Conservation (phyloP, 2,888 invertebrate species). For the Lamproptera curius region DNA sequence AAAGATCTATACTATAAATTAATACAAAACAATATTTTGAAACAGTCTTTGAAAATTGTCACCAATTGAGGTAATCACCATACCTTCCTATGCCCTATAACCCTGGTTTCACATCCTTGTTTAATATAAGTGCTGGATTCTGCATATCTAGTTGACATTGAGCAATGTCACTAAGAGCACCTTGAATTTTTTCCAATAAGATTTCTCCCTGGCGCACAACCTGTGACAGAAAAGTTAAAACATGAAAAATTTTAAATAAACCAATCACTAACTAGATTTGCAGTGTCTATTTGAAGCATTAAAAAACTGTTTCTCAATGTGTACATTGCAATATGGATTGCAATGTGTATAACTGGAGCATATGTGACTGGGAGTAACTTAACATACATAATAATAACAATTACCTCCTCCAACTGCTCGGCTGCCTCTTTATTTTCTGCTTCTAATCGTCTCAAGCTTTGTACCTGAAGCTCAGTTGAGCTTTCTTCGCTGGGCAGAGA, state of each 20-base stretch:
- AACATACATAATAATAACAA: no score
- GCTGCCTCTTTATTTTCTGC: slow-evolving; percentile 96
- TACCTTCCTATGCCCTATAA: slow-evolving; percentile 50
- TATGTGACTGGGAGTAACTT: no score
- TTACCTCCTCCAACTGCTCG: slow-evolving; percentile 85
- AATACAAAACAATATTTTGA: no score
- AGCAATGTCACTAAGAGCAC: slow-evolving; percentile 94
- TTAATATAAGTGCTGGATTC: slow-evolving; percentile 76
- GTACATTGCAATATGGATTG: no score
- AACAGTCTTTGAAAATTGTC: slow-evolving; percentile 21
- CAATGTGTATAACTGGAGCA: no score
- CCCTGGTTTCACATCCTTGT: slow-evolving; percentile 60
- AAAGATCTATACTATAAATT: no score
- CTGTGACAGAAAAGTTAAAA: slow-evolving; percentile 44
- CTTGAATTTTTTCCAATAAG: slow-evolving; percentile 91
- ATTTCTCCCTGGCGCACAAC: slow-evolving; percentile 92
- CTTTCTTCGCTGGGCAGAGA: slow-evolving; percentile 97
- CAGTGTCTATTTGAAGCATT: no score
- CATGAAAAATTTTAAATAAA: no score
- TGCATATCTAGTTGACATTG: slow-evolving; percentile 95
- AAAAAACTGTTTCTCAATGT: no score
- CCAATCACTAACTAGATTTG: no score
- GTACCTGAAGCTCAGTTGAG: slow-evolving; percentile 94
- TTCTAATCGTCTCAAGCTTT: slow-evolving; percentile 88
- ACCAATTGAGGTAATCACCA: slow-evolving; percentile 30